Evolutionary conservation across 2,888 invertebrate species (phyloP).

Genomic region (Chydorus sphaericus): DNA sequence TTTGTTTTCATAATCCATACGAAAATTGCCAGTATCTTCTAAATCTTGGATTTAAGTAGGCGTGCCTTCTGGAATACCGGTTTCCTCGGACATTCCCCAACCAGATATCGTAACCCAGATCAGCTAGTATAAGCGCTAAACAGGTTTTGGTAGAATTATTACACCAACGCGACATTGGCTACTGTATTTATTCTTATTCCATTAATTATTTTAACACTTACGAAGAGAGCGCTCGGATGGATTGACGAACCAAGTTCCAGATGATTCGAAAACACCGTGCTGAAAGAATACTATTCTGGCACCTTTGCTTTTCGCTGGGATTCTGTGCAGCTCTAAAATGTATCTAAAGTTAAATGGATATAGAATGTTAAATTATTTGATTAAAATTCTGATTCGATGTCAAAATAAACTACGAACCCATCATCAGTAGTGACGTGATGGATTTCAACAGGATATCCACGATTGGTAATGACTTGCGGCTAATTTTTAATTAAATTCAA

Average conservation of each 20-base stretch:
- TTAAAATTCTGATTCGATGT: background rate
- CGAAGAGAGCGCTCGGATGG: conserved; percentile 29
- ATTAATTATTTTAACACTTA: background rate
- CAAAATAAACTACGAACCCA: background rate
- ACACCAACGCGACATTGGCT: no score
- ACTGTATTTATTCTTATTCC: no score
- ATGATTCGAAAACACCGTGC: conserved; percentile 32
- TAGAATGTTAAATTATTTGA: background rate
- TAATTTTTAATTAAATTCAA: no score
- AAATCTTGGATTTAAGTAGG: conserved; percentile 26
- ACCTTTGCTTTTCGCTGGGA: background rate
- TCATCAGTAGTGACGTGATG: conserved; percentile 16
- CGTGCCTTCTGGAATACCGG: conserved; percentile 45
- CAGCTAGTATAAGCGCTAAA: conserved; percentile 36
- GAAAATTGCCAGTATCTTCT: conserved; percentile 46
- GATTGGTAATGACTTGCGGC: conserved; percentile 14
- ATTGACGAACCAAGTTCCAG: conserved; percentile 33
- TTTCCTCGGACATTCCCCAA: conserved; percentile 66
- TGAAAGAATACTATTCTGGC: conserved; percentile 37
- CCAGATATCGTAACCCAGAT: conserved; percentile 62
- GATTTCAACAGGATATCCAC: conserved; percentile 15
- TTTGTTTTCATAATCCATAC: conserved; percentile 20
- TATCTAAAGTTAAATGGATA: background rate
- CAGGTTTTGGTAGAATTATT: background rate
- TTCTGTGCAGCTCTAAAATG: conserved; percentile 12